Percentiles rank a stretch among this genome's conserved stretches.
phyloP scores from a whole-genome alignment of 2,888 invertebrate genomes.

The Pseudanteris insignis region DNA sequence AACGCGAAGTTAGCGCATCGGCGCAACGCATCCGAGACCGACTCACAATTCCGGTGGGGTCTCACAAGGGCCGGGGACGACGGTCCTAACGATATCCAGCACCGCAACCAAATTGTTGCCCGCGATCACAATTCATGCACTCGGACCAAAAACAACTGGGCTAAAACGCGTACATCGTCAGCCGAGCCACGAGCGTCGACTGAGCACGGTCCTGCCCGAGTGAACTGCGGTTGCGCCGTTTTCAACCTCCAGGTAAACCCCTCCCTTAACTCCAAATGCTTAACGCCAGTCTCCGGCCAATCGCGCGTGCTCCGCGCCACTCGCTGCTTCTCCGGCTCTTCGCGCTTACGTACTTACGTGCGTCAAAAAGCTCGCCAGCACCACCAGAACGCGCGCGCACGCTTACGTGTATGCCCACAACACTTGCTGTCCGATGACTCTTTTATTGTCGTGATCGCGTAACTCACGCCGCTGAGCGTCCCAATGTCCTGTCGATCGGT shows the following conservation, averaged over 20 bases:
- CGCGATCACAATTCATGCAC: neutral
- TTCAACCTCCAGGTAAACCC: slow-evolving; percentile 62
- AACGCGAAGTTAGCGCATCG: no score
- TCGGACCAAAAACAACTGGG: neutral
- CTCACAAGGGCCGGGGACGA: no score
- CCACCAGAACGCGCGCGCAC: neutral
- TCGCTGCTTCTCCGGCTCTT: slow-evolving; percentile 17
- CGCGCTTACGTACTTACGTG: slow-evolving; percentile 17
- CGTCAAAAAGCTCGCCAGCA: slow-evolving; percentile 39
- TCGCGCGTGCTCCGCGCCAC: slow-evolving; percentile 33
- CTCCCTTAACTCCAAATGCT: slow-evolving; percentile 47
- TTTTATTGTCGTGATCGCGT: slow-evolving; percentile 8
- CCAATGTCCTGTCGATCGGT: slow-evolving; percentile 2
- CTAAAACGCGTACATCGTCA: slow-evolving; percentile 50
- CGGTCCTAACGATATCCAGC: no score
- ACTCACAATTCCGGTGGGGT: no score
- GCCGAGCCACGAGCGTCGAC: slow-evolving; percentile 63
- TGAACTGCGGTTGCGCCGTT: slow-evolving; percentile 55
- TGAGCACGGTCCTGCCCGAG: slow-evolving; percentile 57
- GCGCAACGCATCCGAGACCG: no score
- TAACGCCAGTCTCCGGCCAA: slow-evolving; percentile 34
- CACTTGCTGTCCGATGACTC: neutral
- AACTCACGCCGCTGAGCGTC: slow-evolving; percentile 2
- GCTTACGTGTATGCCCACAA: neutral
- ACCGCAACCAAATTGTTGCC: no score